These are phyloP conservation scores for Magallana nippona DNA, from an alignment of 2,888 invertebrate species.

Conservation along the genomic window DNA sequence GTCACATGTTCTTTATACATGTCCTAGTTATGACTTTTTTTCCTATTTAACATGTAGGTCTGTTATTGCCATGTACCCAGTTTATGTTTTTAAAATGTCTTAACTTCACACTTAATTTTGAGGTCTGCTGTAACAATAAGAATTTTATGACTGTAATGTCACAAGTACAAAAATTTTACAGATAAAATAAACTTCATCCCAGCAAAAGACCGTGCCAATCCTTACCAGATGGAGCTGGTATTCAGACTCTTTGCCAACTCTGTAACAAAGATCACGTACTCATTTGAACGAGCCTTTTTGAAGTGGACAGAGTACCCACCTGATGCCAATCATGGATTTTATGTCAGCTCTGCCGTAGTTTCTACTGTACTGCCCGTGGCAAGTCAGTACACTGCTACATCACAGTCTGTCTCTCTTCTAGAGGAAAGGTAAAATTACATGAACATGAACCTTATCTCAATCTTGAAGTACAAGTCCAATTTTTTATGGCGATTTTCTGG, in stretches of 20 bases:
- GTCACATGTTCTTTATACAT: too few species aligned
- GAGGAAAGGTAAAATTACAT: slow-evolving; percentile 60
- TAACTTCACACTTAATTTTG: too few species aligned
- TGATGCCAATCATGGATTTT: slow-evolving; percentile 99
- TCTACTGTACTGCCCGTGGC: slow-evolving; percentile 89
- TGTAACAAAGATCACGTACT: slow-evolving; percentile 89
- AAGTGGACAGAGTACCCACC: slow-evolving; percentile 99
- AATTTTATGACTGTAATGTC: too few species aligned
- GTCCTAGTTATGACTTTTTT: not conserved
- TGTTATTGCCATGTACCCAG: too few species aligned
- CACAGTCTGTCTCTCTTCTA: slow-evolving; percentile 86
- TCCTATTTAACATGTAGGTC: too few species aligned
- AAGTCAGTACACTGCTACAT: slow-evolving; percentile 88
- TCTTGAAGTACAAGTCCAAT: too few species aligned
- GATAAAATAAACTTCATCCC: slow-evolving; percentile 82
- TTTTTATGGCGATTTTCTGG: too few species aligned
- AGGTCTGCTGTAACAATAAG: too few species aligned
- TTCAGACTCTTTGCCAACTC: slow-evolving; percentile 90
- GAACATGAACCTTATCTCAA: not conserved
- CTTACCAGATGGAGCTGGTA: slow-evolving; percentile 92
- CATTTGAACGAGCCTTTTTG: slow-evolving; percentile 96
- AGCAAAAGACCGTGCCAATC: slow-evolving; percentile 89
- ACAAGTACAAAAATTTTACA: slow-evolving; percentile 51
- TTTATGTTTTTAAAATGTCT: too few species aligned
- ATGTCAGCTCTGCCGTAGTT: slow-evolving; percentile 93